A percentile compares a stretch with the other conserved stretches of the same genome.
Evolutionary conservation across 2,797 vertebrate genomes (phyloP).

Genomic region (Spondyliosoma cantharus): DNA sequence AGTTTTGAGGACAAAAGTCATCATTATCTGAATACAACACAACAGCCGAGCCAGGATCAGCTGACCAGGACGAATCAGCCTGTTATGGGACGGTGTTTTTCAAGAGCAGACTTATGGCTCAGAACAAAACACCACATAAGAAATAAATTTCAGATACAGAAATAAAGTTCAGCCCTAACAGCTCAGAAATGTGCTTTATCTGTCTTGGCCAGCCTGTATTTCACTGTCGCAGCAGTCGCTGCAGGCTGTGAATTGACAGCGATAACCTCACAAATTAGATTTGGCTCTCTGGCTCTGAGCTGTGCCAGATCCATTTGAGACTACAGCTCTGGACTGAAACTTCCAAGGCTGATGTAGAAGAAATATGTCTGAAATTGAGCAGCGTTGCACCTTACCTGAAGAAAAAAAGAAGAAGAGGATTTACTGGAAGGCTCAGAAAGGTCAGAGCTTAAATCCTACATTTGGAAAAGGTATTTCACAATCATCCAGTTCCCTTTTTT

Average conservation of each 20-base stretch:
- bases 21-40: slow-evolving; percentile 6
- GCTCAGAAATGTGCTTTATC: slow-evolving; percentile 69
- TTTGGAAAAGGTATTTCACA: slow-evolving; percentile 66
- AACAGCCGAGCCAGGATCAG: slow-evolving; percentile 16
- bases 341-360: slow-evolving; percentile 53
- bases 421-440: slow-evolving; percentile 57
- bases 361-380: slow-evolving; percentile 70
- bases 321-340: slow-evolving; percentile 57
- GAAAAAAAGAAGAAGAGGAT: slow-evolving; percentile 42
- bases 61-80: slow-evolving; percentile 6
- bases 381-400: slow-evolving; percentile 46
- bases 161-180: slow-evolving; percentile 63
- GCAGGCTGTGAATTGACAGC: slow-evolving; percentile 71
- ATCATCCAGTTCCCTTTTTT: slow-evolving; percentile 51
- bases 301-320: slow-evolving; percentile 73
- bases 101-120: slow-evolving; percentile 29
- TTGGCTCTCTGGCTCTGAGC: slow-evolving; percentile 71
- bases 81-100: slow-evolving; percentile 37
- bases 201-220: slow-evolving; percentile 71
- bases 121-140: slow-evolving; percentile 45
- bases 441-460: slow-evolving; percentile 58
- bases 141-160: slow-evolving; percentile 63
- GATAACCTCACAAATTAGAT: slow-evolving; percentile 80
- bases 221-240: slow-evolving; percentile 58
- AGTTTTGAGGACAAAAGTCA: neutral